Evolutionary conservation across 1,140 invertebrate genomes (phyloP).

Genomic region (Drosophila funebris): DNA sequence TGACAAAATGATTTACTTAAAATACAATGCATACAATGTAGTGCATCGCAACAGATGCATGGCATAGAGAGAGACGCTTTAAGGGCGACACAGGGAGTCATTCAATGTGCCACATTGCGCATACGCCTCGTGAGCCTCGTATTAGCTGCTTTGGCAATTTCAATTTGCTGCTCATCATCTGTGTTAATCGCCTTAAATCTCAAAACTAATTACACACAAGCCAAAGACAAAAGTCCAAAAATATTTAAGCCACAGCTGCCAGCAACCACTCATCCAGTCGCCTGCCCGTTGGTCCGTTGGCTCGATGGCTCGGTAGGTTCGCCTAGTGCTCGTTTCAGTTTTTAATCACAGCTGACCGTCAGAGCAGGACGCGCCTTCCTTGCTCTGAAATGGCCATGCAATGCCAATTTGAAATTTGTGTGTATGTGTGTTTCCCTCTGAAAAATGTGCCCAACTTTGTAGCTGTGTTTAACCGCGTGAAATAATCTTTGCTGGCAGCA

Average conservation of each 20-base stretch:
- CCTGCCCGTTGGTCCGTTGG: not conserved
- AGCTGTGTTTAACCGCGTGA: conserved; percentile 78
- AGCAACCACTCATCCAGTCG: not conserved
- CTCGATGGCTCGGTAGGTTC: not conserved
- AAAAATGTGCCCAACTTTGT: conserved; percentile 44
- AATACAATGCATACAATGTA: conserved; percentile 45
- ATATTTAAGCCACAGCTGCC: conserved; percentile 32
- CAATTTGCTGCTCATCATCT: conserved; percentile 50
- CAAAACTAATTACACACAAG: conserved; percentile 72
- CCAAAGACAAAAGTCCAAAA: conserved; percentile 73
- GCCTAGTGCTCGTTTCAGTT: conserved; percentile 7
- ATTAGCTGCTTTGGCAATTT: conserved; percentile 40
- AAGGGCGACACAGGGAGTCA: no score
- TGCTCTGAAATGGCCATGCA: not conserved
- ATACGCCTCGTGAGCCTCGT: conserved; percentile 20
- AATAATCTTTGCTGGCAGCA: conserved; percentile 80
- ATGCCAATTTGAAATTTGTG: conserved; percentile 53
- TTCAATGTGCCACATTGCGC: conserved; percentile 9
- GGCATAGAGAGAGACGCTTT: no score
- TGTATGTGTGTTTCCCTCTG: conserved; percentile 8
- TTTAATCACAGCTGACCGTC: conserved; percentile 73
- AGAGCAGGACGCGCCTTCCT: conserved; percentile 2
- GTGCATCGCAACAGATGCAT: not conserved
- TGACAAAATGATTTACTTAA: conserved; percentile 62
- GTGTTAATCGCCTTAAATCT: conserved; percentile 74